phyloP scores from a whole-genome alignment of 2,797 vertebrate species.

The Acanthurus tractus region DNA sequence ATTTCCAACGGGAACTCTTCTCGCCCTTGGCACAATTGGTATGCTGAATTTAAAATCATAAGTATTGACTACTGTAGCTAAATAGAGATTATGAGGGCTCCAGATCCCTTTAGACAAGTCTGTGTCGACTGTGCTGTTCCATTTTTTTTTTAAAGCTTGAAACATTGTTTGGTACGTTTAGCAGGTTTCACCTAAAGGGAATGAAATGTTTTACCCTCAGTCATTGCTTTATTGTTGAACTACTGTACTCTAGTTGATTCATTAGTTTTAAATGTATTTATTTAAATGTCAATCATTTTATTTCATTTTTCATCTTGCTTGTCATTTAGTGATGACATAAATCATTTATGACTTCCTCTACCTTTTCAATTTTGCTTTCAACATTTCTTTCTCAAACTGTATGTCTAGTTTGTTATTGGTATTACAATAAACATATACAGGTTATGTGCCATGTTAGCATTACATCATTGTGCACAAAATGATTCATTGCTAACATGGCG shows the following conservation, averaged over 20 bases:
- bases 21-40: conserved; percentile 29
- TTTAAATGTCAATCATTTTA: conserved; percentile 37
- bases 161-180: conserved; percentile 5
- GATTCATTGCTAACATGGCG: neutral
- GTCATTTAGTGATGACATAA: conserved; percentile 23
- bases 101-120: conserved; percentile 37
- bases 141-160: conserved; percentile 2
- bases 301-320: neutral
- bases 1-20: conserved; percentile 36
- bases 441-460: conserved; percentile 33
- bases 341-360: conserved; percentile 23
- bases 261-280: conserved; percentile 72
- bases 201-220: conserved; percentile 41
- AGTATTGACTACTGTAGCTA: conserved; percentile 38
- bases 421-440: conserved; percentile 24
- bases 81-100: conserved; percentile 8
- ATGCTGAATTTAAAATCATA: conserved; percentile 11
- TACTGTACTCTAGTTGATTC: conserved; percentile 35
- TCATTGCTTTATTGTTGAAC: conserved; percentile 21
- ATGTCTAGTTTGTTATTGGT: conserved; percentile 12
- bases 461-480: conserved; percentile 30
- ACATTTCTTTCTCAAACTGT: conserved; percentile 15
- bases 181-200: conserved; percentile 65
- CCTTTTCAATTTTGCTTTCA: conserved; percentile 27
- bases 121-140: conserved; percentile 33